Conservation (phyloP, 2,888 invertebrate genomes). For the Endotricha flammealis region DNA sequence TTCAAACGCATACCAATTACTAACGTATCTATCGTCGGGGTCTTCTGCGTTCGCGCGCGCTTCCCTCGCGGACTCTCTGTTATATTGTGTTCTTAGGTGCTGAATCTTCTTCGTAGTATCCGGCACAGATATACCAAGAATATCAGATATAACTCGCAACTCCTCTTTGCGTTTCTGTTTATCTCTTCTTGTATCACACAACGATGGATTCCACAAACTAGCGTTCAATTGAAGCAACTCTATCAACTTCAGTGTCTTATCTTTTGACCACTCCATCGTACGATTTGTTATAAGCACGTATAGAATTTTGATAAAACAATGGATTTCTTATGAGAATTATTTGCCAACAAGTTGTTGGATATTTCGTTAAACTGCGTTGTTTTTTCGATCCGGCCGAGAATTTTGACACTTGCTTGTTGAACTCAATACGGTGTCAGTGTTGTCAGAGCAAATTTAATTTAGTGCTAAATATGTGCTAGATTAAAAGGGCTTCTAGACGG, state of each 20-base stretch:
- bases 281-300: constrained; percentile 25
- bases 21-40: constrained; percentile 71
- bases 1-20: constrained; percentile 78
- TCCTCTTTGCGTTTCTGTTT: constrained; percentile 69
- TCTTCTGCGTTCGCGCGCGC: constrained; percentile 67
- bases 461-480: no score
- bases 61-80: constrained; percentile 77
- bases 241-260: constrained; percentile 65
- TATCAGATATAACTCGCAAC: constrained; percentile 54
- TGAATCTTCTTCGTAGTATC: constrained; percentile 80
- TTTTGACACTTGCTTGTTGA: constrained; percentile 1
- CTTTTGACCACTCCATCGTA: constrained; percentile 71
- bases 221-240: constrained; percentile 65
- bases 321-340: constrained; percentile 27
- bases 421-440: not conserved
- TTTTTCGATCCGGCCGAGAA: constrained; percentile 7
- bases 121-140: constrained; percentile 52
- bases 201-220: constrained; percentile 60
- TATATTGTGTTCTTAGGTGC: constrained; percentile 79
- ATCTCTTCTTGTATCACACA: constrained; percentile 60
- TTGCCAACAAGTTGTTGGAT: constrained; percentile 47
- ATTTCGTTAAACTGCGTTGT: constrained; percentile 30
- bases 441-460: no score
- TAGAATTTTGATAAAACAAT: constrained; percentile 34
- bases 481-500: no score